Base-by-base conservation (phyloP, 2,888 invertebrate species). In the Philereme transversata region DNA sequence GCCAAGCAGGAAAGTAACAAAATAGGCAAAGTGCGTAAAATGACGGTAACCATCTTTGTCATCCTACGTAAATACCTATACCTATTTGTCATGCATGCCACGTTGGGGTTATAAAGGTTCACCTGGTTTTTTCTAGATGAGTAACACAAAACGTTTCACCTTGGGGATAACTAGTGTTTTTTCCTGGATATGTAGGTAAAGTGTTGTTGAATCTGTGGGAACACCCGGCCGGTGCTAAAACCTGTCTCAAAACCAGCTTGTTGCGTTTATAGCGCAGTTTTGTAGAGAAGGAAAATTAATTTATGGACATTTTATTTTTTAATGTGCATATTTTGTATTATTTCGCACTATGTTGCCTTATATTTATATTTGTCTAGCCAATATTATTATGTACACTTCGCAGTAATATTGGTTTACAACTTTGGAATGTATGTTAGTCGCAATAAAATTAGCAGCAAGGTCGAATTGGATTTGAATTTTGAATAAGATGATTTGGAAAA, bases 181-280 rank as follows among this genome's bases (percentile, higher is more conserved):
- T 61, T 61, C 61, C 61, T 45, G 52, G 55, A 33, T 40, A 10
- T 48, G 44, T 22, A 3, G 22, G 22, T 9, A 46, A 46, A 33
- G 46, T 7, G 22, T 46, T 47, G 7, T n/a, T 40, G 34, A 55
- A 10, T 35, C 11, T 56, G 44, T 55, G 56, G 57, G 56, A 61
- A 61, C 56, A 61, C 61, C 57, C 44, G 45, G 8, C 35, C 40
- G n/a, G 8, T 6, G 8, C n/a, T 33, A 34, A 44, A 51, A 60
- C 60, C 48, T 47, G 55, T 56, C 33, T 56, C n/a, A n/a, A 33
- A 38, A 60, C 60, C 55, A 10, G 47, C 36, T 55, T 7, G 11
- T 47, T n/a, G n/a, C n/a, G 51, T 51, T 57, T n/a, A 5, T 34
- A 34, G 5, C 5, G 22, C 38, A 11, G 48, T 47, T 54, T 11